Conservation (phyloP, 2,113 vertebrate genomes). For the Mugil cephalus region DNA sequence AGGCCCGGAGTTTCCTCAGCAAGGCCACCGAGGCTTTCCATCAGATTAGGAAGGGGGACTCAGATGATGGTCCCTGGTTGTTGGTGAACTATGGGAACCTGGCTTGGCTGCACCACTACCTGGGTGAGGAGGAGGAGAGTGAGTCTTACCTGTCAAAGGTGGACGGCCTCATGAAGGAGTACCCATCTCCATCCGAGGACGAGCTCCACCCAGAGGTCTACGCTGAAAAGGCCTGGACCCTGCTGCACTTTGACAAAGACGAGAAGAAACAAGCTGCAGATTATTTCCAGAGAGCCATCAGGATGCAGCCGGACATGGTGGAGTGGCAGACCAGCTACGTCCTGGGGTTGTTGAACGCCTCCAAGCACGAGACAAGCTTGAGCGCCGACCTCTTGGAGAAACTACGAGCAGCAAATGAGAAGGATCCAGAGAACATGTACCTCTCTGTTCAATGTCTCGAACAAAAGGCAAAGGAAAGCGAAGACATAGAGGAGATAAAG, state of each 20-base stretch:
- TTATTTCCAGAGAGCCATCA: constrained; percentile 60
- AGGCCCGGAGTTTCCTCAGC: constrained; percentile 36
- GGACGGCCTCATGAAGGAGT: constrained; percentile 21
- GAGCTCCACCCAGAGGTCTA: constrained; percentile 58
- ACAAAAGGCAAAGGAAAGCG: background rate
- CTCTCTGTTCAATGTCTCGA: constrained; percentile 26
- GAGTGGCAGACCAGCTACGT: constrained; percentile 57
- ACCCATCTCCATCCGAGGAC: constrained; percentile 35
- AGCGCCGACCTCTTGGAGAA: constrained; percentile 8
- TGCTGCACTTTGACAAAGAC: constrained; percentile 48
- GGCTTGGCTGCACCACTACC: constrained; percentile 69
- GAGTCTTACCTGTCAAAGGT: constrained; percentile 51
- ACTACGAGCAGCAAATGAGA: constrained; percentile 34
- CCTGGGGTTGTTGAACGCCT: background rate
- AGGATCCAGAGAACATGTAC: constrained; percentile 60
- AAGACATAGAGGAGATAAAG: background rate
- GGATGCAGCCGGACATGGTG: constrained; percentile 58
- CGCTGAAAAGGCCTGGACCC: constrained; percentile 71
- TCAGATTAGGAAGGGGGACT: constrained; percentile 5
- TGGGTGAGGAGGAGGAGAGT: constrained; percentile 35
- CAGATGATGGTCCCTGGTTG: constrained; percentile 67
- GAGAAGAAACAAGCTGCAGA: constrained; percentile 17
- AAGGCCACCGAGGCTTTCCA: constrained; percentile 49
- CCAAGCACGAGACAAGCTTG: background rate
- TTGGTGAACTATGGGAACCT: constrained; percentile 65